Evolutionary conservation across 1,140 invertebrate genomes (phyloP), one percentile per base, ranked within the genome.

Genomic region (Bombus waltoni): DNA sequence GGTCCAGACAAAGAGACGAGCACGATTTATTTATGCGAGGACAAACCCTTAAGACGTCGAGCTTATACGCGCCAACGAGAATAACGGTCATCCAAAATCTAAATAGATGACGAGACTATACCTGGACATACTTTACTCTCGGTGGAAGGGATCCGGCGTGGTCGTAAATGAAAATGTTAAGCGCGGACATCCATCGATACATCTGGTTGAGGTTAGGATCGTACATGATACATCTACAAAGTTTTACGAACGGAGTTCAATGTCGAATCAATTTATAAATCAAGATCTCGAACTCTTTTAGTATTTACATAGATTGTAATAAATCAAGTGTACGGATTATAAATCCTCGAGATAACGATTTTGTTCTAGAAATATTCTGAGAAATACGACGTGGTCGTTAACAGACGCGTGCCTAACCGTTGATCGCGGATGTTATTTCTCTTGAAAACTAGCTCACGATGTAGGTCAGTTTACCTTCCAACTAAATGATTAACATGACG

Each of bases 11-110:
- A 32, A 40, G 47, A 11, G 79, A 28, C 0, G 11, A 44, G 6
- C 4, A 44, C 8, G 79, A 81, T 81, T 73, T 81, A 81, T 81
- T 81, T 73, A 73, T 73, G 53, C n/a, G 18, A 73, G 40, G 11
- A 77, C 75, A 77, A 77, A 77, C 38, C 75, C 57, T 65, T 65
- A 59, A 62, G 76, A 66, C 9, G 40, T 44, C n/a, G 40, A 15
- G 40, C 9, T 13, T 44, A 40, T n/a, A 25, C 28, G 35, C 11
- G 11, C 28, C 32, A 15, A 9, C 3, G 35, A 38, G 66, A 68
- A 68, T 59, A 57, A 76, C 47, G 74, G n/a, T 59, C 11, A 28
- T 38, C 13, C 38, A 40, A 59, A 76, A 38, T 38, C 32, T 57
- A 40, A 59, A 76, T 32, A 77, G 38, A 77, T 15, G 28, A 59